Evolutionary conservation across 2,113 vertebrate genomes (phyloP), one percentile per base, ranked within the genome.

Genomic region (Crocuta crocuta): DNA sequence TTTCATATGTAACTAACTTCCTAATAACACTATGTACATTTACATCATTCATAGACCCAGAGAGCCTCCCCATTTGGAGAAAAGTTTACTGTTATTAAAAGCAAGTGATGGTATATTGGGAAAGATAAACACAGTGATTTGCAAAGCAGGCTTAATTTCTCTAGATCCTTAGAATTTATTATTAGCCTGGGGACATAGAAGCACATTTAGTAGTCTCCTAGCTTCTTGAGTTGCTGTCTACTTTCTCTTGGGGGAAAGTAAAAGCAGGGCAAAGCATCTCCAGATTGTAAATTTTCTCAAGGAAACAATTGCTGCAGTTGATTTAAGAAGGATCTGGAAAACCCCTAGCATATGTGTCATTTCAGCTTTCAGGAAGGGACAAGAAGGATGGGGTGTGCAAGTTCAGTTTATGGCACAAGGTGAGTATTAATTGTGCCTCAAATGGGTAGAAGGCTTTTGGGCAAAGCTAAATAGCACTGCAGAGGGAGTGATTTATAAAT

Each of bases 81-180:
- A 76, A 96, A 90, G 45, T 71, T 87, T 63, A 78, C 70, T 96
- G 66, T 91, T 94, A 97, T 91, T 92, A 89, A 23, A 92, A 87
- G 91, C 26, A 96, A 88, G 28, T 65, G 66, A 55, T 84, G 50
- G 45, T 63, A 89, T 50, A 78, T 68, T 95, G 50, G 87, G 80
- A 84, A 94, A 81, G 55, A 91, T 95, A 95, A 97, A 96, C 35
- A 92, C 58, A 74, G 28, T 43, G 17, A 43, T 86, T 94, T 96
- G 24, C 76, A 85, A 79, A 70, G 66, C 6, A 93, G 39, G 58
- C 28, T 89, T 83, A 82, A 91, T 96, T 90, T 85, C 68, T 96
- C 19, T 1, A 55, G 33, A 83, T 82, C 10, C 21, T 70, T 21
- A 80, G 35, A 91, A 94, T 94, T 88, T 95, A 96, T 90, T 87